These are phyloP conservation scores for Callosobruchus maculatus DNA, from an alignment of 2,888 invertebrate species.

Conservation along the genomic window DNA sequence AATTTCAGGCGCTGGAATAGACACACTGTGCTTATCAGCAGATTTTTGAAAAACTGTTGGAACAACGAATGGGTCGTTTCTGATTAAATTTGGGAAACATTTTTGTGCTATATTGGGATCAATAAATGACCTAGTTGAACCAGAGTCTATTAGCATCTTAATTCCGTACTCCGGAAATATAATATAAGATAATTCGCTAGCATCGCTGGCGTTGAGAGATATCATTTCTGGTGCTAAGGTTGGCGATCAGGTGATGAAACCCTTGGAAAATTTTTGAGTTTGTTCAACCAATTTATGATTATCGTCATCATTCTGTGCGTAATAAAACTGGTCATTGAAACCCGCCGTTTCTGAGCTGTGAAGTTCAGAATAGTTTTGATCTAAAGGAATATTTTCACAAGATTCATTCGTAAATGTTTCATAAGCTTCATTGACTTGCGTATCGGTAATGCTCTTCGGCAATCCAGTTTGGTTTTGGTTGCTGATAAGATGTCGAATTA, in stretches of 20 bases:
- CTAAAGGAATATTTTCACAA: neutral
- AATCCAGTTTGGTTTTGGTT: neutral
- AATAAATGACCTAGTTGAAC: too few species aligned
- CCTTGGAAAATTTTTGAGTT: neutral
- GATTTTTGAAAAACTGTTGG: too few species aligned
- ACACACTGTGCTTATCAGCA: too few species aligned
- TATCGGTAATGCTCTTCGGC: slow-evolving; percentile 1
- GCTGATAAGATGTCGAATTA: neutral
- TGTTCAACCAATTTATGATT: neutral
- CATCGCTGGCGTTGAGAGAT: neutral
- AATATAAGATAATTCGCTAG: too few species aligned
- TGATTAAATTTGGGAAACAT: too few species aligned
- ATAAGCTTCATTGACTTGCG: neutral
- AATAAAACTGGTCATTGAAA: neutral
- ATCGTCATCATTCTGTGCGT: neutral
- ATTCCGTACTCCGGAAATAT: too few species aligned
- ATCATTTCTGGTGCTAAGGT: neutral
- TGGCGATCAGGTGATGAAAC: neutral
- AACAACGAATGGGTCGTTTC: too few species aligned
- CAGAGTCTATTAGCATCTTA: too few species aligned
- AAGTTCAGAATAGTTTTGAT: neutral
- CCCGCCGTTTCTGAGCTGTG: neutral
- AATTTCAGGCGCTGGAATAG: too few species aligned
- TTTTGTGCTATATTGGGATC: too few species aligned
- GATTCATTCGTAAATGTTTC: too few species aligned